These are phyloP conservation scores for Periphyllus acericola DNA, from an alignment of 2,888 invertebrate species.

Conservation along the genomic window DNA sequence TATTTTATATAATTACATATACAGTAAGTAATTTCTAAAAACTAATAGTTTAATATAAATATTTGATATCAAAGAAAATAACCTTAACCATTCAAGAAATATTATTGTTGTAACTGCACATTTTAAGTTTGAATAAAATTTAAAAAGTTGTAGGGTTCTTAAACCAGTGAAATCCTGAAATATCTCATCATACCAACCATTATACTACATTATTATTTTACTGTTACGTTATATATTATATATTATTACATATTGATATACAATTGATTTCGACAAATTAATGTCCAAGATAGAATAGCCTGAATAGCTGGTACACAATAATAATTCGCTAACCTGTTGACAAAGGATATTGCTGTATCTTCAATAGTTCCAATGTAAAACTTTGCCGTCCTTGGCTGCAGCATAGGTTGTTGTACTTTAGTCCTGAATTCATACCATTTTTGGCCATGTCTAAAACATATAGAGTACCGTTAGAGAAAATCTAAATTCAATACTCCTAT, in stretches of 20 bases:
- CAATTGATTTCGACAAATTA: no score
- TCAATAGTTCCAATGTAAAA: slow-evolving; percentile 78
- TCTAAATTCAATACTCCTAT: slow-evolving; percentile 5
- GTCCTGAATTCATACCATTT: slow-evolving; percentile 82
- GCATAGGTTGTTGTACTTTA: slow-evolving; percentile 81
- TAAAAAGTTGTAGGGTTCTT: no score
- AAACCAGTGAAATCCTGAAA: no score
- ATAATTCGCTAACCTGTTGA: slow-evolving; percentile 70
- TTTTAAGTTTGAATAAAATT: background rate
- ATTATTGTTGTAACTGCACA: background rate
- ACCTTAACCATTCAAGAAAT: background rate
- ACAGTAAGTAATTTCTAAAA: background rate
- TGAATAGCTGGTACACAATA: background rate
- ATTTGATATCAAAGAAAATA: background rate
- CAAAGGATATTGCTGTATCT: slow-evolving; percentile 77
- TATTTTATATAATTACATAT: background rate
- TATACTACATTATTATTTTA: background rate
- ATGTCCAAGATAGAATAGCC: no score
- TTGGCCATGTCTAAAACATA: slow-evolving; percentile 77
- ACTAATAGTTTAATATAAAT: background rate
- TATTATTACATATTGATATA: no score
- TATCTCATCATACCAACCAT: no score
- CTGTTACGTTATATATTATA: background rate
- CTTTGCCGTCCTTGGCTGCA: slow-evolving; percentile 78
- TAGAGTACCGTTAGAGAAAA: slow-evolving; percentile 44